Conservation (phyloP, 2,888 invertebrate genomes). For the Lypha dubia region DNA sequence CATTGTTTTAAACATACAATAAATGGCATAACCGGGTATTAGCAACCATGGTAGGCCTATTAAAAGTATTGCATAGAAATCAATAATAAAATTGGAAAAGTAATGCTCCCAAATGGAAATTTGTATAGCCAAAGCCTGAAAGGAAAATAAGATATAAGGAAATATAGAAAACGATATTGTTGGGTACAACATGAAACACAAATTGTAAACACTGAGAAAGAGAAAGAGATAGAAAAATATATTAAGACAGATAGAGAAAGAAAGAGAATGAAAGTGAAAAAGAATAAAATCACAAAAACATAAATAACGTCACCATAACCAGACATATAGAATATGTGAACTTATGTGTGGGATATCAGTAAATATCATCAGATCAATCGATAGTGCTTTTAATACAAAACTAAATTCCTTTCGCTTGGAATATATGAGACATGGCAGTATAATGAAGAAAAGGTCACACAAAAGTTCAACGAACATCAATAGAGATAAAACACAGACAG, state of each 20-base stretch:
- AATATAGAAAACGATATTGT: neutral
- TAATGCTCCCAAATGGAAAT: conserved; percentile 67
- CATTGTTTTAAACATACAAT: conserved; percentile 76
- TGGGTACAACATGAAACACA: neutral
- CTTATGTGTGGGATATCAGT: neutral
- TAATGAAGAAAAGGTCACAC: neutral
- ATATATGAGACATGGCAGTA: no score
- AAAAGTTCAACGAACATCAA: neutral
- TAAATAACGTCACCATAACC: neutral
- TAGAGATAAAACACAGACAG: neutral
- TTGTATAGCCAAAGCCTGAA: conserved; percentile 31
- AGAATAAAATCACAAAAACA: neutral
- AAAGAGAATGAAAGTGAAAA: neutral
- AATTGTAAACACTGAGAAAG: neutral
- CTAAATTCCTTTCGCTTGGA: no score
- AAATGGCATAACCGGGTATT: conserved; percentile 79
- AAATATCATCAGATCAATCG: neutral
- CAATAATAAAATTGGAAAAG: conserved; percentile 34
- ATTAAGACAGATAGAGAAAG: neutral
- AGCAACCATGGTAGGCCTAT: conserved; percentile 76
- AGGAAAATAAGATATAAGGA: conserved; percentile 22
- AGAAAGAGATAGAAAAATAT: neutral
- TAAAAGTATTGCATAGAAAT: conserved; percentile 70
- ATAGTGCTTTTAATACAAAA: no score
- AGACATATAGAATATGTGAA: neutral